Base-by-base conservation (phyloP, 2,113 vertebrate genomes). In the Vimba vimba region DNA sequence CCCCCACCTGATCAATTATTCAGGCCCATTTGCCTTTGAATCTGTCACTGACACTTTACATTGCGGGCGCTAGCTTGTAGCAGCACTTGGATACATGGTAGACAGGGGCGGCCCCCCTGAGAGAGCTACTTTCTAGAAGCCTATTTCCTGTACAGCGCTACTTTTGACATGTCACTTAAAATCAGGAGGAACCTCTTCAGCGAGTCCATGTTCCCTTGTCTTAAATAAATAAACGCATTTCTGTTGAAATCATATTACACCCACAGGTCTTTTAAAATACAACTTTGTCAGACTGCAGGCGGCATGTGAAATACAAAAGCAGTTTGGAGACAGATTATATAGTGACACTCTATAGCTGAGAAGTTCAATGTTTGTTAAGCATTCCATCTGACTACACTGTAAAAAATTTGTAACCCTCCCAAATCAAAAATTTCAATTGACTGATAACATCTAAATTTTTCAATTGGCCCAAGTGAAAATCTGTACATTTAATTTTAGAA, bases 161-260 rank as follows among this genome's bases (percentile, higher is more conserved):
- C 93, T 95, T 94, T 91, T 91, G 84, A 83, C 90, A 89, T 94
- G 94, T 95, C 95, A 95, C 91, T 91, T 89, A 89, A 88, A 91
- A 93, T 95, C 93, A 96, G 82, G 84, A 81, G 81, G 79, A 90
- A 93, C 89, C 93, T 86, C 84, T 93, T 91, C 90, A 91, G 74
- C 27, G 82, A 89, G 25, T 43, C 68, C 50, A 50, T 57, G 82
- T 36, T 86, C 83, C 47, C 64, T 79, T 60, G 82, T 91, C 89
- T 91, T 86, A 89, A 91, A 92, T 89, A 87, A 92, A 93, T 93
- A 87, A 93, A 85, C 85, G n/a, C 33, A 77, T 75, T 85, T 90
- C 91, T 91, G 0, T 71, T 88, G 90, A 91, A 90, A 86, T n/a
- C 71, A 33, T 82, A 80, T 66, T 88, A 86, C 83, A 89, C 84